Conservation (phyloP, 2,113 vertebrate genomes). For the Merops nubicus region DNA sequence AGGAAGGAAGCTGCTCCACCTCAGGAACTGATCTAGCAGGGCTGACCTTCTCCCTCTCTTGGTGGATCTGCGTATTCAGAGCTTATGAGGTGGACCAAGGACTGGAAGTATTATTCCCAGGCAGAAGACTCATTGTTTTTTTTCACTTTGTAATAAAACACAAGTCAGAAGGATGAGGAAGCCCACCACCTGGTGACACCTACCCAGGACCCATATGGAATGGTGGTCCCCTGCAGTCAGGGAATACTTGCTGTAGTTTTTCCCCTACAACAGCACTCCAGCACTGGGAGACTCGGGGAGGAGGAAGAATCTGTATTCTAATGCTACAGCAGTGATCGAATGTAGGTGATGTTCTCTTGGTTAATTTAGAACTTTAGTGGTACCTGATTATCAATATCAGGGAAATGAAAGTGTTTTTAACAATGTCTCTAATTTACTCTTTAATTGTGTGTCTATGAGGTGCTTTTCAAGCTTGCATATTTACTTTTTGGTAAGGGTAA, state of each 20-base stretch:
- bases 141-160: no score
- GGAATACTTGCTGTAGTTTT: neutral
- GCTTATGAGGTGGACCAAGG: neutral
- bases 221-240: neutral
- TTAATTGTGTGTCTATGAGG: neutral
- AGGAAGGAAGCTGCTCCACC: neutral
- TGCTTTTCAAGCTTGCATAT: neutral
- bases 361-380: neutral
- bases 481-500: neutral
- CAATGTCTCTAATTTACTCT: neutral
- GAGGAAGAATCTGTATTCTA: neutral
- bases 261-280: neutral
- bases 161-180: neutral
- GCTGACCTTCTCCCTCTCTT: neutral
- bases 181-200: neutral
- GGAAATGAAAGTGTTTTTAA: neutral
- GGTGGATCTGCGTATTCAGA: neutral
- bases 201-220: neutral
- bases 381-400: neutral
- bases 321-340: neutral
- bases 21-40: neutral
- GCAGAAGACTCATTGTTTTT: no score
- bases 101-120: neutral
- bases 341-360: neutral
- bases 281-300: neutral